phyloP scores from a whole-genome alignment of 2,888 invertebrate species.

The Pantelozetes paolii region DNA sequence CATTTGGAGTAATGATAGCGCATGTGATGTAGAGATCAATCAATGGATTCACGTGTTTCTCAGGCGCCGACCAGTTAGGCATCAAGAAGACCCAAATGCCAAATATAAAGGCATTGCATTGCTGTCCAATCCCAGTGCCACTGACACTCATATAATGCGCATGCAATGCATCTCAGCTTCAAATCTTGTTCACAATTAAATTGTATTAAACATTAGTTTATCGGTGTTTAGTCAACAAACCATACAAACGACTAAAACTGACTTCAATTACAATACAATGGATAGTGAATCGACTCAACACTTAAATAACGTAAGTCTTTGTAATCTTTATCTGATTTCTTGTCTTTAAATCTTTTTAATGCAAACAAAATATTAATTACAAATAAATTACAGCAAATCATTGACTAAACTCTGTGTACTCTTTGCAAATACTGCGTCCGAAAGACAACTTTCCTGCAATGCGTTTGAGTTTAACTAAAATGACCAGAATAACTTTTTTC shows the following conservation, averaged over 20 bases:
- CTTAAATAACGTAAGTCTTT: constrained; percentile 27
- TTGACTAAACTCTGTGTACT: background rate
- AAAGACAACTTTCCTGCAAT: constrained; percentile 18
- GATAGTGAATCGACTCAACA: constrained; percentile 11
- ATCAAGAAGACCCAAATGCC: constrained; percentile 8
- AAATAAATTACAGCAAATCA: background rate
- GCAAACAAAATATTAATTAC: background rate
- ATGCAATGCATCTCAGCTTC: constrained; percentile 19
- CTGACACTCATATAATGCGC: constrained; percentile 17
- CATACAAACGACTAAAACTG: background rate
- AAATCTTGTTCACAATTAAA: constrained; percentile 33
- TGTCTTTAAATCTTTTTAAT: background rate
- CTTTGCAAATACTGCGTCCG: background rate
- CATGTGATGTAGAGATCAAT: constrained; percentile 34
- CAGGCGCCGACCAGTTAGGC: constrained; percentile 30
- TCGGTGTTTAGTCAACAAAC: constrained; percentile 31
- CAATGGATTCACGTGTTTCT: constrained; percentile 30
- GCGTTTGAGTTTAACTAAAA: background rate
- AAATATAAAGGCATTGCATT: constrained; percentile 12
- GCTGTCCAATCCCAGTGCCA: constrained; percentile 16
- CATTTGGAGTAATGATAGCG: constrained; percentile 23
- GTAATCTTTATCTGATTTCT: background rate
- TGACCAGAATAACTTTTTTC: background rate
- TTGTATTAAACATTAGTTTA: constrained; percentile 30
- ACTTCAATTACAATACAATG: background rate